Base-by-base conservation (phyloP, 2,888 invertebrate species). In the Deroplatys truncata region DNA sequence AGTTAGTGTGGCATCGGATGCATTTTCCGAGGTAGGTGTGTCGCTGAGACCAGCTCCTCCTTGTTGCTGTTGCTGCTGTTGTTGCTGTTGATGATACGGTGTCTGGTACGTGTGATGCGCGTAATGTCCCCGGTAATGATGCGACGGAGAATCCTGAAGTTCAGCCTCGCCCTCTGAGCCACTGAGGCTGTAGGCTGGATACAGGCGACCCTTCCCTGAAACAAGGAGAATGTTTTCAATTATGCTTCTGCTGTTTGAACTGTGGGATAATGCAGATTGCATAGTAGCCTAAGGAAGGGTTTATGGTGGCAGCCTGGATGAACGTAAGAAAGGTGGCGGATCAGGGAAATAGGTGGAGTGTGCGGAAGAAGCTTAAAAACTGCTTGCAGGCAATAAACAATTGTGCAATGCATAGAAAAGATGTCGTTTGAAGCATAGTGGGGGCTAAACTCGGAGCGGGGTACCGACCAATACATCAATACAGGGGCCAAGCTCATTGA, bases 1-100 rank as follows among this genome's bases (percentile, higher is more conserved):
- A 82, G 97, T 97, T 92, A 97, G 95, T 43, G 97, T 97, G 84
- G 97, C 97, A 95, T 97, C 97, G 91, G 97, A 97, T 91, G 96
- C 97, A 96, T 97, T 97, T 93, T 97, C 97, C 91, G 97, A 96
- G 85, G 97, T 96, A 91, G 97, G 97, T 93, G 97, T 96, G 94
- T 97, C 96, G 93, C 97, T 96, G 92, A 97, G 95, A 92, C 96
- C 95, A 91, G 95, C 95, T 83, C 92, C 93, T 92, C 92, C 93
- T 92, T 93, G 94, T 90, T 93, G 93, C 89, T 91, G 90, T 83
- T 91, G 91, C 91, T 94, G 93, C 94, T 94, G 93, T 94, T 94
- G 93, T 94, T 94, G 92, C 84, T 94, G 94, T 94, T 95, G 95
- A 94, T 94, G 93, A 94, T 94, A 93, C 94, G 94, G 94, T 92